A percentile compares a stretch with the other conserved stretches of the same genome.
Evolutionary conservation across 2,113 vertebrate genomes (phyloP).

Genomic region (Capra hircus): DNA sequence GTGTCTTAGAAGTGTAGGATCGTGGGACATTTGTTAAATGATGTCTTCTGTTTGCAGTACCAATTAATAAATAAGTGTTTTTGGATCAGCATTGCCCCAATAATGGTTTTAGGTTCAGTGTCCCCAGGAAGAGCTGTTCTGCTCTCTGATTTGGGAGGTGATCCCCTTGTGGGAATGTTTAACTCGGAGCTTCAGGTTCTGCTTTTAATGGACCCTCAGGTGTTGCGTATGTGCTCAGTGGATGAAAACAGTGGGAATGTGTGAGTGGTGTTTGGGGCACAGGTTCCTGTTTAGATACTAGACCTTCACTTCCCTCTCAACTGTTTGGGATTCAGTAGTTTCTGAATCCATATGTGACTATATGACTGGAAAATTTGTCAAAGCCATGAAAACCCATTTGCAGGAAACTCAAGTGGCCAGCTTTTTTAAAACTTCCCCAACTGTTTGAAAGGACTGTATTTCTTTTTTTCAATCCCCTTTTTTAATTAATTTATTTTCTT

Average conservation of each 20-base stretch:
- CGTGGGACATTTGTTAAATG: slow-evolving; percentile 20
- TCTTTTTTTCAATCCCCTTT: not conserved
- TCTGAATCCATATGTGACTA: not conserved
- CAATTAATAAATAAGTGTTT: slow-evolving; percentile 50
- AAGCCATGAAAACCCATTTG: not conserved
- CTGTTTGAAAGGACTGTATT: not conserved
- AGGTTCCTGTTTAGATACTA: not conserved
- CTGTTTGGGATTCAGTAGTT: not conserved
- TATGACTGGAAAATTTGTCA: not conserved
- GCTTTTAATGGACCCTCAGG: not conserved
- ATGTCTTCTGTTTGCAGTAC: not conserved
- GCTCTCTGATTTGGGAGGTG: not conserved
- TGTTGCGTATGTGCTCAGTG: not conserved
- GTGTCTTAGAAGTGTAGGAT: slow-evolving; percentile 37
- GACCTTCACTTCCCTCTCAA: not conserved
- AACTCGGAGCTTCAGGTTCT: not conserved
- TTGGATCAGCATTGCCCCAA: not conserved
- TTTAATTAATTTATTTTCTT: not conserved
- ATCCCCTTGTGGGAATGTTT: not conserved
- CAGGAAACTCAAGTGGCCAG: not conserved
- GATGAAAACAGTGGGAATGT: not conserved
- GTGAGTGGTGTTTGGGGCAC: not conserved
- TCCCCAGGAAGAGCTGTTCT: not conserved
- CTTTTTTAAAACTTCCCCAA: not conserved
- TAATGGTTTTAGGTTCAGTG: not conserved